phyloP scores from a whole-genome alignment of 2,797 vertebrate genomes.

The Coluber constrictor region DNA sequence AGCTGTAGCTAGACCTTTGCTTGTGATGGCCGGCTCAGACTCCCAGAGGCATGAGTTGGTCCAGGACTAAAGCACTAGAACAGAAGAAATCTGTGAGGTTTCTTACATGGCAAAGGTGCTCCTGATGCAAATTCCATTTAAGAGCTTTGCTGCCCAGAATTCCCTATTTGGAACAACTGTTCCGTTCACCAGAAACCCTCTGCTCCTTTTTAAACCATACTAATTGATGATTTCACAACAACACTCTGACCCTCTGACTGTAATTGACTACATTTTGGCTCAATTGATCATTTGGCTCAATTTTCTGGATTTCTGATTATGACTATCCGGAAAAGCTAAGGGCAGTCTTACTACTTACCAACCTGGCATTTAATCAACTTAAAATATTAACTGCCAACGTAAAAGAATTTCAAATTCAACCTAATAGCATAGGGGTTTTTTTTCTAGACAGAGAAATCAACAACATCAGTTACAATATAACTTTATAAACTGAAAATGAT shows the following conservation, averaged over 20 bases:
- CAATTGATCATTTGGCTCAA: background rate
- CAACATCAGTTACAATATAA: background rate
- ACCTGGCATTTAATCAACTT: background rate
- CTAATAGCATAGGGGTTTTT: background rate
- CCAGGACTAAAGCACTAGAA: background rate
- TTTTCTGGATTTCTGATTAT: background rate
- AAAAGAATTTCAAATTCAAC: background rate
- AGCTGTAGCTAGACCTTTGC: background rate
- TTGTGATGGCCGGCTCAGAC: background rate
- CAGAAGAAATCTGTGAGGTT: background rate
- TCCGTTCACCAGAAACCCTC: background rate
- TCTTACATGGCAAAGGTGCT: background rate
- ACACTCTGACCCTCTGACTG: background rate
- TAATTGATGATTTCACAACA: background rate
- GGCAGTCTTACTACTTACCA: background rate
- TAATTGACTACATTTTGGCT: background rate
- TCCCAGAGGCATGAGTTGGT: background rate
- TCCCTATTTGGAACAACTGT: background rate
- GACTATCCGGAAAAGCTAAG: background rate
- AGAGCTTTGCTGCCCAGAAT: background rate
- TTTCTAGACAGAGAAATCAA: background rate
- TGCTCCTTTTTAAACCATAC: background rate
- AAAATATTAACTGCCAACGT: background rate
- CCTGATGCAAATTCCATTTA: background rate
- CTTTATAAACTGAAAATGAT: background rate